Conservation (phyloP, 2,113 vertebrate species). For the Zosterops hypoxanthus region DNA sequence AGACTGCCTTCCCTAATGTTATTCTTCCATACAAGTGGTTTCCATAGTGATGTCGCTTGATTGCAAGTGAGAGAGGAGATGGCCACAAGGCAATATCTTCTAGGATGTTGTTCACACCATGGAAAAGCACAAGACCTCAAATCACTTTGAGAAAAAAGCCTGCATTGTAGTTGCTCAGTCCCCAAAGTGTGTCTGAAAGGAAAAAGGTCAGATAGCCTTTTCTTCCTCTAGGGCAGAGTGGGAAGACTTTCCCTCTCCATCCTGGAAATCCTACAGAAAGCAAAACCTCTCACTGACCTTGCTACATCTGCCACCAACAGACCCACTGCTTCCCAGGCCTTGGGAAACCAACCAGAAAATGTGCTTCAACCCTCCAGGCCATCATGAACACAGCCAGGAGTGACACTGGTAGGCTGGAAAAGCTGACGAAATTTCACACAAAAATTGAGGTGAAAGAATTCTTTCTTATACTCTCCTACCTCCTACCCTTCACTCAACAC, state of each 20-base stretch:
- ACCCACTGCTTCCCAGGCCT: neutral
- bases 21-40: slow-evolving; percentile 49
- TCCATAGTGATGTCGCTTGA: slow-evolving; percentile 59
- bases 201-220: neutral
- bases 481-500: neutral
- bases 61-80: slow-evolving; percentile 32
- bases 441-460: slow-evolving; percentile 48
- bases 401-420: neutral
- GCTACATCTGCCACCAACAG: neutral
- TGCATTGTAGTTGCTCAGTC: neutral
- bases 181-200: accelerated
- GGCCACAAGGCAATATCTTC: slow-evolving; percentile 47
- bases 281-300: neutral
- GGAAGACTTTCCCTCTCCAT: neutral
- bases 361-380: neutral
- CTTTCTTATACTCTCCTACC: slow-evolving; percentile 23
- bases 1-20: slow-evolving; percentile 41
- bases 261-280: neutral
- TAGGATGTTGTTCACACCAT: neutral
- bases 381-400: accelerated
- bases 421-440: neutral
- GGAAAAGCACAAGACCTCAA: neutral
- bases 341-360: neutral
- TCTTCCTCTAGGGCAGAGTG: neutral
- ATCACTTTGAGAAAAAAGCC: neutral